Base-by-base conservation (phyloP, 2,113 vertebrate genomes). In the Lucifuga dentata region DNA sequence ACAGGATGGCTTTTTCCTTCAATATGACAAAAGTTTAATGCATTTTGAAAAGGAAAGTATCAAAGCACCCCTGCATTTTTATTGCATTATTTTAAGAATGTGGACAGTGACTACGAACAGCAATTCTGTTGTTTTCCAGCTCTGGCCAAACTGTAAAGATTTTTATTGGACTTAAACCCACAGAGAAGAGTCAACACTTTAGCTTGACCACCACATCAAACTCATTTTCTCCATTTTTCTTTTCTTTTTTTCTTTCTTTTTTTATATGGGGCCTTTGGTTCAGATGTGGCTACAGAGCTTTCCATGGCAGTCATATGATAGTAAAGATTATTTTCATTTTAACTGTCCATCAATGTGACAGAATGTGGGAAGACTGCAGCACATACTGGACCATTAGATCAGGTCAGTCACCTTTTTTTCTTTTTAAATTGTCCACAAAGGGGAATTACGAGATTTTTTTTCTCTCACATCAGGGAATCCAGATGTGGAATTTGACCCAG, bases 201-300 rank as follows among this genome's bases (percentile, higher is more conserved):
- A 63, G 48, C 58, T 79, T 72, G 79, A 80, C 73, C 73, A 60
- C 77, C 84, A 87, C 87, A 86, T 82, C 60, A 86, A 86, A 73
- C 68, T 80, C 60, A 44, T 59, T 66, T 52, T 26, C 24, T 29
- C 3, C 5, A 3, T 36, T 66, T 68, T 71, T 73, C 40, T 57
- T 8, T 43, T 43, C 29, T 60, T 50, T 60, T 16, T 20, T 5
- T 11, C 11, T 10, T n/a, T n/a, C n/a, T n/a, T n/a, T n/a, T n/a
- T n/a, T n/a, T n/a, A n/a, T n/a, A n/a, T n/a, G n/a, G n/a, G n/a
- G n/a, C n/a, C n/a, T n/a, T n/a, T 20, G n/a, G 17, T 21, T 21
- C 20, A 20, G 17, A 8, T 48, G 51, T 36, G 66, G 51, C 52
- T 58, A 17, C 62, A 3, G 59, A 70, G 60, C 70, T 86, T 83